Evolutionary conservation across 2,888 invertebrate species (phyloP).

Genomic region (Nephrotoma flavescens): DNA sequence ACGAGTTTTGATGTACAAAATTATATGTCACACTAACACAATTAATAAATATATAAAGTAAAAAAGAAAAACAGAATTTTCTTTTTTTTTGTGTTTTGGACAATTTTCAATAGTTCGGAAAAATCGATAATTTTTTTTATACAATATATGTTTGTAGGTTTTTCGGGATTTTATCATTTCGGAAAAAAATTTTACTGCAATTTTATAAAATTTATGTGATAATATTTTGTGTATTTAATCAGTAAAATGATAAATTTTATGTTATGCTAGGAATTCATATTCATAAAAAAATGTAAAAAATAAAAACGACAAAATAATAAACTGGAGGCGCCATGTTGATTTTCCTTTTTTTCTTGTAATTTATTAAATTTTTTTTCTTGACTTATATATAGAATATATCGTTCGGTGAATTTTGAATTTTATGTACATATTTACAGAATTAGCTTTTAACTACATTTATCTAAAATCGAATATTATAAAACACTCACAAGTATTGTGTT

Average conservation of each 20-base stretch:
- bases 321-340: slow-evolving; percentile 1
- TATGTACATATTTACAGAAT: neutral
- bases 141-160: neutral
- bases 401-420: neutral
- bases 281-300: neutral
- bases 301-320: neutral
- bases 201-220: neutral
- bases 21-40: neutral
- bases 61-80: neutral
- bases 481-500: slow-evolving; percentile 3
- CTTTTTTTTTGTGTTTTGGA: neutral
- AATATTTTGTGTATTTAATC: neutral
- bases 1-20: neutral
- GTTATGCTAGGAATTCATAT: neutral
- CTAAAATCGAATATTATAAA: neutral
- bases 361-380: neutral
- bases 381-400: neutral
- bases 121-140: neutral
- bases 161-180: neutral
- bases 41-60: neutral
- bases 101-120: neutral
- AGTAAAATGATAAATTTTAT: neutral
- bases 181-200: neutral
- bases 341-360: neutral
- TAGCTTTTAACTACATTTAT: neutral